Base-by-base conservation (phyloP, 2,888 invertebrate genomes). In the Trachelus tabidus region DNA sequence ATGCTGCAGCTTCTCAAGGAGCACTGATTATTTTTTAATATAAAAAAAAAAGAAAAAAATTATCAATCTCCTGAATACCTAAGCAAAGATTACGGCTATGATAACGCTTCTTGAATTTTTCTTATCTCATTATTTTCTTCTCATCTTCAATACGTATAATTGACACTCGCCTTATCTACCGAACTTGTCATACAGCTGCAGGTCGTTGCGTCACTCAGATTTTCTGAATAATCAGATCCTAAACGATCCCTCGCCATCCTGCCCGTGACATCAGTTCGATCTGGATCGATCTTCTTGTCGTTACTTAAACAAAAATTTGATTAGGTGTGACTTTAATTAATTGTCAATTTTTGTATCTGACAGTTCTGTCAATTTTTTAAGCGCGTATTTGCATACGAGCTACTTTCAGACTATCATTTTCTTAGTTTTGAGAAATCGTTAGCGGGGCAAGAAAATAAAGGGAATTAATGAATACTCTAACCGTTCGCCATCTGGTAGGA, bases 181-280 rank as follows among this genome's bases (percentile, higher is more conserved):
- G 89, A 88, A 82, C 83, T 87, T 31, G 86, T 85, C 76, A 87
- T 85, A 77, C 90, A 91, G 81, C 89, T 90, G 86, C 91, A 91
- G 79, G 87, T 88, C 34, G 90, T 90, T 30, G 87, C 87, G 81
- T 91, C 90, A 83, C 89, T 91, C 87, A 89, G 87, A 81, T 88
- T 90, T 83, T 89, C 90, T 81, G 87, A 88, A 81, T 89, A 90
- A 79, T 90, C 89, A 79, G 89, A 89, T 83, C 86, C 87, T 81
- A 87, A 82, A 81, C 88, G 88, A 87, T 90, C 88, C 79, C 88
- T 87, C 83, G 89, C 85, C 90, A 91, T 91, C 81, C 84, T 83
- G 81, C 80, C 81, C 81, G 83, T 84, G 86, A 86, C 89, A 89
- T 89, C 34, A 74, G 37, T 9, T 56, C 56, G 56, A 56, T 56